Percentiles rank a stretch among this genome's conserved stretches.
These are phyloP conservation scores for Mesochorus sp. DNA, from an alignment of 2,888 invertebrate species.

Conservation along the genomic window DNA sequence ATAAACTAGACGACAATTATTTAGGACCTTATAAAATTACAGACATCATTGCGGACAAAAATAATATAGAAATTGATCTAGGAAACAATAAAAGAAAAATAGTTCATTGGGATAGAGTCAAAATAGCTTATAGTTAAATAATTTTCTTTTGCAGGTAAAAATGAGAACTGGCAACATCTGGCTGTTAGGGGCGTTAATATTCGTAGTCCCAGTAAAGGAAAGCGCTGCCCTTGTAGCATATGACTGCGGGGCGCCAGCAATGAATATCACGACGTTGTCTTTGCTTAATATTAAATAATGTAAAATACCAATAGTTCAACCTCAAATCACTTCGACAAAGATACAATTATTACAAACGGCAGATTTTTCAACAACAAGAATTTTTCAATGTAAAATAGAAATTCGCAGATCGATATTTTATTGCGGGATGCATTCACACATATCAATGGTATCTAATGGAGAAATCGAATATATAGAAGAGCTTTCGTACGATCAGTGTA, in stretches of 20 bases:
- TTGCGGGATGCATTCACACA: too few relatives aligned
- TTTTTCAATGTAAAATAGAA: slow-evolving; percentile 31
- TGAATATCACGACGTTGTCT: slow-evolving; percentile 30
- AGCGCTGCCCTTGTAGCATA: slow-evolving; percentile 15
- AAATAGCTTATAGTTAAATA: not conserved
- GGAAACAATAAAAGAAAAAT: not conserved
- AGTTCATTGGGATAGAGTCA: not conserved
- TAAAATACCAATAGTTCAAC: not conserved
- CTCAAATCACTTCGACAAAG: not conserved
- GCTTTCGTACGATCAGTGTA: not conserved
- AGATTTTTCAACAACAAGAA: not conserved
- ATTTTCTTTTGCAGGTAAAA: too few relatives aligned
- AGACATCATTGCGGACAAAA: not conserved
- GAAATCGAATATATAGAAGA: not conserved
- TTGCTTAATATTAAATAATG: slow-evolving; percentile 9
- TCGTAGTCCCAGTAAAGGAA: too few relatives aligned
- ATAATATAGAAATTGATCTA: too few relatives aligned
- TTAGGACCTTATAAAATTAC: slow-evolving; percentile 16
- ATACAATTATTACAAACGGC: slow-evolving; percentile 23
- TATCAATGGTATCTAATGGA: not conserved
- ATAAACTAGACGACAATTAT: slow-evolving; percentile 31
- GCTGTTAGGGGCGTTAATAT: too few relatives aligned
- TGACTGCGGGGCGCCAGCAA: slow-evolving; percentile 29
- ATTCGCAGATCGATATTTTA: too few relatives aligned
- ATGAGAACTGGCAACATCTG: too few relatives aligned